phyloP scores from a whole-genome alignment of 53 echinoderm and acorn worm species.

The Holothuria leucospilota region DNA sequence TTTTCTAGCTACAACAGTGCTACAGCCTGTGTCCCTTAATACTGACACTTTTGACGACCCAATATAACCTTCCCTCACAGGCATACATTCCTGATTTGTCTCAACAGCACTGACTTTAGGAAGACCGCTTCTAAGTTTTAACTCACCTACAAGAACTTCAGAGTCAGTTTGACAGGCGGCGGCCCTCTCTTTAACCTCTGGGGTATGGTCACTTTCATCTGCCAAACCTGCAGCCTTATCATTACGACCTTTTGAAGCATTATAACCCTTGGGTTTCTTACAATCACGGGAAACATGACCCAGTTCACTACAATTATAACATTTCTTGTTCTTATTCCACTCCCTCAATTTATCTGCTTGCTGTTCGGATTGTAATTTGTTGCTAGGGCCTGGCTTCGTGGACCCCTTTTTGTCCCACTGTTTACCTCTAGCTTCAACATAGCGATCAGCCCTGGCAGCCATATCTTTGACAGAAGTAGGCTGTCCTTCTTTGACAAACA shows the following conservation, averaged over 20 bases:
- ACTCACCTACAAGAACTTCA: not conserved
- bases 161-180: not conserved
- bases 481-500: slow-evolving; percentile 70
- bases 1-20: slow-evolving; percentile 1
- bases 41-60: slow-evolving; percentile 7
- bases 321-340: not conserved
- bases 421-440: slow-evolving; percentile 64
- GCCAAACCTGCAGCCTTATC: not conserved
- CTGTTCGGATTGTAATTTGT: not conserved
- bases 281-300: slow-evolving; percentile 40
- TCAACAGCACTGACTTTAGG: not conserved
- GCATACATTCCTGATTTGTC: not conserved
- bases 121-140: not conserved
- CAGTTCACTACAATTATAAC: slow-evolving; percentile 6
- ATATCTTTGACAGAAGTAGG: slow-evolving; percentile 39
- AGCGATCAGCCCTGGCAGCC: slow-evolving; percentile 60
- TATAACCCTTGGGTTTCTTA: not conserved
- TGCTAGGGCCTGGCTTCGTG: not conserved
- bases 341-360: not conserved
- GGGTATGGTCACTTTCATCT: not conserved
- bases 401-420: not conserved
- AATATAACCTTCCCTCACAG: not conserved
- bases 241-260: not conserved
- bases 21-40: slow-evolving; percentile 45
- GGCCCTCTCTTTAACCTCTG: no score